Conservation (phyloP, 2,113 vertebrate genomes). For the Cephalopholis sonnerati region DNA sequence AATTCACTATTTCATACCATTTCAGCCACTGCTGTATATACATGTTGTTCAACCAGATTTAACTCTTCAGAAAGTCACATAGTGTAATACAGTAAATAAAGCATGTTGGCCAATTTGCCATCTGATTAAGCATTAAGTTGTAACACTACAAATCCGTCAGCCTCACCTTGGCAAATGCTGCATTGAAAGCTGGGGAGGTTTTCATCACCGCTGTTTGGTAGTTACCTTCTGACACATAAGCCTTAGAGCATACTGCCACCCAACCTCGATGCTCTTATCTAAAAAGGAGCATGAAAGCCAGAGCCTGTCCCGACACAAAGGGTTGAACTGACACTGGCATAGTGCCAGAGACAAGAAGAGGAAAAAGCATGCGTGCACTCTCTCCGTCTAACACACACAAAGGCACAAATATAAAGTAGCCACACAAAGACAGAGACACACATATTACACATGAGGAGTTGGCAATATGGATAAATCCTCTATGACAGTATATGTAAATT, state of each 20-base stretch:
- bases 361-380: conserved; percentile 3
- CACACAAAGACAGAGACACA: background rate
- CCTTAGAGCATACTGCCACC: background rate
- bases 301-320: conserved; percentile 10
- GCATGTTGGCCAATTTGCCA: background rate
- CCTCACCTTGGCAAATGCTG: background rate
- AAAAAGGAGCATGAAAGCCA: background rate
- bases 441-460: background rate
- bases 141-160: background rate
- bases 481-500: background rate
- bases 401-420: background rate
- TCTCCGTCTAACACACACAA: background rate
- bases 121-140: conserved; percentile 11
- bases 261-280: conserved; percentile 12
- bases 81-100: background rate
- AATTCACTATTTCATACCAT: too few relatives aligned
- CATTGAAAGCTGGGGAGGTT: conserved; percentile 1
- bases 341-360: conserved; percentile 5
- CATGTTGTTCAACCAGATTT: background rate
- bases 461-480: background rate
- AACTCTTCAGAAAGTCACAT: background rate
- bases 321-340: background rate
- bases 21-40: too few relatives aligned
- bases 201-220: conserved; percentile 7
- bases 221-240: conserved; percentile 1